Evolutionary conservation across 2,888 invertebrate species (phyloP).

Genomic region (Chamaedrilus cognettii): DNA sequence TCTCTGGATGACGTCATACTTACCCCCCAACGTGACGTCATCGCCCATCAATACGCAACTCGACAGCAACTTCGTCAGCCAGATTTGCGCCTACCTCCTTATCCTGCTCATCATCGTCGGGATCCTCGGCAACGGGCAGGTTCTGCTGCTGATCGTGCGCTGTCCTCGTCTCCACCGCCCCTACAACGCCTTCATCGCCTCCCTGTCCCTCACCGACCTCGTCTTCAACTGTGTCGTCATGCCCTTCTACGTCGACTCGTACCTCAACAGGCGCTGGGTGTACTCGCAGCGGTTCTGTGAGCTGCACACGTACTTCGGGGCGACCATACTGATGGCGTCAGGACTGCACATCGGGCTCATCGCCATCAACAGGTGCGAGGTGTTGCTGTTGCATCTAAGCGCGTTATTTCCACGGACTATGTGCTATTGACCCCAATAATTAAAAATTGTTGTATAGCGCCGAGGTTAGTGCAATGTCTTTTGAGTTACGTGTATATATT

Average conservation of each 20-base stretch:
- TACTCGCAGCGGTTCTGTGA: slow-evolving; percentile 18
- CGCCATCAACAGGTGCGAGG: slow-evolving; percentile 17
- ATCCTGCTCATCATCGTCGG: slow-evolving; percentile 17
- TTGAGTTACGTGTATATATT: neutral
- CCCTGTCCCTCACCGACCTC: slow-evolving; percentile 25
- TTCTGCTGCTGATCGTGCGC: slow-evolving; percentile 11
- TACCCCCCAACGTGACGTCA: too few relatives aligned
- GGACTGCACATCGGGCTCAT: slow-evolving; percentile 26
- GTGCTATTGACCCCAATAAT: too few relatives aligned
- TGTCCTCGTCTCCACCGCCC: slow-evolving; percentile 17
- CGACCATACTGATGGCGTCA: slow-evolving; percentile 19
- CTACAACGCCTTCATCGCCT: slow-evolving; percentile 28
- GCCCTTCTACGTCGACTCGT: slow-evolving; percentile 28
- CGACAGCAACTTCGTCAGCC: slow-evolving; percentile 24
- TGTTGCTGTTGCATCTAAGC: neutral
- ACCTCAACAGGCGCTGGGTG: slow-evolving; percentile 16
- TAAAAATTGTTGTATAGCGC: too few relatives aligned
- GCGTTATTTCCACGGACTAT: neutral
- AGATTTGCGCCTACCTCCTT: slow-evolving; percentile 16
- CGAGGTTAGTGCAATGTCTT: neutral
- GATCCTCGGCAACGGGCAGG: slow-evolving; percentile 20
- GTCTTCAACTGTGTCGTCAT: slow-evolving; percentile 23
- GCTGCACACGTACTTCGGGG: slow-evolving; percentile 22
- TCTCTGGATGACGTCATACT: too few relatives aligned
- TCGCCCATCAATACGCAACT: too few relatives aligned